Evolutionary conservation across 2,113 vertebrate genomes (phyloP).

Genomic region (Cynocephalus volans): DNA sequence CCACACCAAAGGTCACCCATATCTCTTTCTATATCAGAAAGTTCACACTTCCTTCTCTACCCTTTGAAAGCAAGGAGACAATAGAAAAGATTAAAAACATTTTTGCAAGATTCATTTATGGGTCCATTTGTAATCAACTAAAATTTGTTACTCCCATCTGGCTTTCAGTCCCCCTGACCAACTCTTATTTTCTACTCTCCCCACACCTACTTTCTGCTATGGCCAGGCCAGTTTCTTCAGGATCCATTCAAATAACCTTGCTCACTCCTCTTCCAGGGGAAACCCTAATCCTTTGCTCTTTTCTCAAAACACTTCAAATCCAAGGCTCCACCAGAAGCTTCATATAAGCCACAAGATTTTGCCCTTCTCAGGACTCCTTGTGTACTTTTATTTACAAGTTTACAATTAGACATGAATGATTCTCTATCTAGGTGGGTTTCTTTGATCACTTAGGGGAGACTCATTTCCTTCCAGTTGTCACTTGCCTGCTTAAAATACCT

Average conservation of each 20-base stretch:
- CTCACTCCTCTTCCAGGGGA: neutral
- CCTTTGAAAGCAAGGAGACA: conserved; percentile 17
- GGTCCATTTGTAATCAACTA: neutral
- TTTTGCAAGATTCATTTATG: neutral
- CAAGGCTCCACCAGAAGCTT: neutral
- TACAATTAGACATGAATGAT: neutral
- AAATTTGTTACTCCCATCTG: neutral
- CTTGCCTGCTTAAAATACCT: neutral
- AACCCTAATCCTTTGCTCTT: neutral
- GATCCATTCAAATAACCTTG: neutral
- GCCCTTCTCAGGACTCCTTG: neutral
- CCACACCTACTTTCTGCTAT: neutral
- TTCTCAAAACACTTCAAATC: neutral
- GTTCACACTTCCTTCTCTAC: neutral
- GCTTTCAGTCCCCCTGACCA: neutral
- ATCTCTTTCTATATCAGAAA: neutral
- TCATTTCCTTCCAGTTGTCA: neutral
- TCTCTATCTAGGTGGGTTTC: neutral
- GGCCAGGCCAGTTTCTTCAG: neutral
- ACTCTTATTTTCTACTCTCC: neutral
- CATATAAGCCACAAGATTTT: neutral
- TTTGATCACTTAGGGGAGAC: neutral
- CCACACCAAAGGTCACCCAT: neutral
- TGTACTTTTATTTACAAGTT: conserved; percentile 5
- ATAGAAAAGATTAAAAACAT: neutral